phyloP scores from a whole-genome alignment of 2,888 invertebrate species.

The Eulithis testata region DNA sequence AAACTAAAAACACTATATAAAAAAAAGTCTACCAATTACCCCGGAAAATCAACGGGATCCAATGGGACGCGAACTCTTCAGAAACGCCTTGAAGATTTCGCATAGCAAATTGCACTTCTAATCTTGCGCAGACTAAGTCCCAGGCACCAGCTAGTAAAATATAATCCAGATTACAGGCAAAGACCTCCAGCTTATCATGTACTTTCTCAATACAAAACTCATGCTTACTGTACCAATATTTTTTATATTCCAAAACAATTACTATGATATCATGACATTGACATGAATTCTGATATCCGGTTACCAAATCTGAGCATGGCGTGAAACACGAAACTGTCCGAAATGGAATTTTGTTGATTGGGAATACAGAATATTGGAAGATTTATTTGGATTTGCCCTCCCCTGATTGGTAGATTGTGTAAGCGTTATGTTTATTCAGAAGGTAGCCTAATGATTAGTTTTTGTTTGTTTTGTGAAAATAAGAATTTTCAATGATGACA shows the following conservation, averaged over 20 bases:
- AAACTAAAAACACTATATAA: too few species aligned
- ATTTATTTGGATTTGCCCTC: conserved; percentile 10
- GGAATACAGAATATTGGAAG: conserved; percentile 14
- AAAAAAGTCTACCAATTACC: too few species aligned
- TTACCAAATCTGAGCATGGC: conserved; percentile 18
- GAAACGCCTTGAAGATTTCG: too few species aligned
- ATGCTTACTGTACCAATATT: conserved; percentile 19
- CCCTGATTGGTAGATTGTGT: not conserved
- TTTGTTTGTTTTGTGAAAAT: not conserved
- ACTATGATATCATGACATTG: conserved; percentile 26
- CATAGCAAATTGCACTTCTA: too few species aligned
- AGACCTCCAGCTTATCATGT: too few species aligned
- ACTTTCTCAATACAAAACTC: not conserved
- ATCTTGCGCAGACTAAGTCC: too few species aligned
- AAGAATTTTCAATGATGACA: too few species aligned
- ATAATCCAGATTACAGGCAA: too few species aligned
- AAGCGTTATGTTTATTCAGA: conserved; percentile 2
- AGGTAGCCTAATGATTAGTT: not conserved
- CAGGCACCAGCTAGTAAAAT: too few species aligned
- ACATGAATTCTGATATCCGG: conserved; percentile 33
- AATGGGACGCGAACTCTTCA: too few species aligned
- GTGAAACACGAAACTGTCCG: conserved; percentile 28
- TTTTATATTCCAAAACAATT: conserved; percentile 33
- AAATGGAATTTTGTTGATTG: conserved; percentile 24
- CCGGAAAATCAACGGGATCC: too few species aligned